Base-by-base conservation (phyloP, 2,888 invertebrate species). In the Nycteola revayana region DNA sequence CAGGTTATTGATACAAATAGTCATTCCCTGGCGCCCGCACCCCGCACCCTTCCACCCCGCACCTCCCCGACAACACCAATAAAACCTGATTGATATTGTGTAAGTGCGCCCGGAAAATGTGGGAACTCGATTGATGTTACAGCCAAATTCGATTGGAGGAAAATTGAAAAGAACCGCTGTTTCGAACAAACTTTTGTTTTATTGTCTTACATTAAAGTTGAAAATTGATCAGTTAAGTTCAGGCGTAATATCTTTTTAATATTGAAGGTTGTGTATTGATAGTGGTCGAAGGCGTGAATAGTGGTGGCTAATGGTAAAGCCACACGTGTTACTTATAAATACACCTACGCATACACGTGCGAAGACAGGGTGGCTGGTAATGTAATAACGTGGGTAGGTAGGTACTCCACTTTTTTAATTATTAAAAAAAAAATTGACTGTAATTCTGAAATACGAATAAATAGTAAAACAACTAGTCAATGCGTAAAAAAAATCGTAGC, bases 1-100 rank as follows among this genome's bases (percentile, higher is more conserved):
- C 90, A 89, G 87, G 89, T 88, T 88, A 89, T 86, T 87, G 89
- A 88, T 87, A 87, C 89, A 86, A 89, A 88, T 87, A 82, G 84
- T 79, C 80, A 39, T 41, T 60, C 66, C 73, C 75, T 67, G 59
- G 69, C 69, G 71, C 73, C 61, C 69, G 56, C 59, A 49, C 62
- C 42, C 47, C 54, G 60, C 75, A 62, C 62, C 49, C 30, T 42
- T 10, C 21, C 27, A 27, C 32, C 62, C 63, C 59, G 63, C 55
- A 49, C 57, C 65, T 63, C 76, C 80, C 82, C 80, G 76, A 80
- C 81, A 83, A 85, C 86, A 84, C 85, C 87, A 87, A 88, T 87
- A 88, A 88, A 88, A 88, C 84, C 85, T 86, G 88, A 88, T 88
- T 88, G 87, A 88, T 88, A 88, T 87, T 87, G 88, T 87, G 86